Evolutionary conservation across 2,113 vertebrate species (phyloP), one percentile per base, ranked within the genome.

Genomic region (Procapra przewalskii): DNA sequence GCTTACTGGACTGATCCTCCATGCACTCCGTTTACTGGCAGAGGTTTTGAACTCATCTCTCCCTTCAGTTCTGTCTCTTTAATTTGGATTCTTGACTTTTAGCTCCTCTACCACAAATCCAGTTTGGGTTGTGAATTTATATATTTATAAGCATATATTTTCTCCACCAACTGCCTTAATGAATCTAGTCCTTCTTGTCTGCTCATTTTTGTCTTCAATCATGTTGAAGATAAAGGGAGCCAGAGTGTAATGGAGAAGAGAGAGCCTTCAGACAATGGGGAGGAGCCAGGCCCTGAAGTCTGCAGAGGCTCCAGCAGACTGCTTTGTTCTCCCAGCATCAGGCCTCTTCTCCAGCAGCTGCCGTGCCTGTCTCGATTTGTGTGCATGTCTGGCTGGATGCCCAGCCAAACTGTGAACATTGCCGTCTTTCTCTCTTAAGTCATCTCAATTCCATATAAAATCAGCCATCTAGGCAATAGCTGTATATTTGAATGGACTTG

Each of bases 181-280:
- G 80, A 92, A 62, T 13, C 75, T 59, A 64, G 25, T 87, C 52
- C 57, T 96, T 93, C 60, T 94, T 43, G 84, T 92, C 75, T 97
- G 60, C 62, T 80, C 23, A 86, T 86, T 96, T 96, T 87, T 83
- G 55, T 84, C 71, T 96, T 95, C 93, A 60, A 90, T 85, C 75
- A 48, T 36, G 3, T 64, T 94, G 29, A 45, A 84, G 33, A 95
- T 75, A 85, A 92, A 90, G 80, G 87, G 8, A 90, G n/a, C n/a
- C 16, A 23, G 67, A 87, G 45, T 84, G 43, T 5, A 75, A 82
- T 67, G 62, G n/a, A 67, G 40, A 88, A 92, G 36, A 50, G 10
- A 79, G n/a, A 87, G 33, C 13, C 52, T 90, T 83, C 45, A 89
- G 36, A 75, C 48, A 88, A 10, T 50, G 7, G 60, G 60, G 36